These are phyloP conservation scores for Drosophila rellima DNA, from an alignment of 2,888 invertebrate genomes.

Conservation along the genomic window DNA sequence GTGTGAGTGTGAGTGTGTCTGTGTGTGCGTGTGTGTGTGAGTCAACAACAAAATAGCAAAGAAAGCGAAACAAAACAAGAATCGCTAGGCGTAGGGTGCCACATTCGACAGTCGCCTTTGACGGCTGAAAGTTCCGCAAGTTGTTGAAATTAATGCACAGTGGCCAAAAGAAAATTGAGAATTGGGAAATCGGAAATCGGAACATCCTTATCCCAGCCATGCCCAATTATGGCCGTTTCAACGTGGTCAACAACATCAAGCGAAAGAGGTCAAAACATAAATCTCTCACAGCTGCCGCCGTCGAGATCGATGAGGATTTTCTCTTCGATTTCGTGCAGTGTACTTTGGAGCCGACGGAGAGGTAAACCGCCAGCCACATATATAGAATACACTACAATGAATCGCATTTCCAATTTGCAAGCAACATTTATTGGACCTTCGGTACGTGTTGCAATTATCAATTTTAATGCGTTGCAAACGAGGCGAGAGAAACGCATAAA, in stretches of 20 bases:
- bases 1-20: constrained; percentile 38
- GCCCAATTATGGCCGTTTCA: constrained; percentile 42
- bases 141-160: constrained; percentile 38
- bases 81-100: constrained; percentile 51
- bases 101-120: constrained; percentile 69
- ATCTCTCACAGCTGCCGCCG: constrained; percentile 8
- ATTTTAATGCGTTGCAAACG: constrained; percentile 62
- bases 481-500: constrained; percentile 63
- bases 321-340: constrained; percentile 82
- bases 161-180: neutral
- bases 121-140: constrained; percentile 66
- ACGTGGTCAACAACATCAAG: constrained; percentile 25
- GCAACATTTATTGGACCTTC: constrained; percentile 49
- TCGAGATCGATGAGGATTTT: constrained; percentile 66
- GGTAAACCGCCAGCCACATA: constrained; percentile 59
- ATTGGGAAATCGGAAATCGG: neutral
- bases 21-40: constrained; percentile 32
- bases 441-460: constrained; percentile 74
- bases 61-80: constrained; percentile 62
- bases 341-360: constrained; percentile 72
- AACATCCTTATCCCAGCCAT: constrained; percentile 20
- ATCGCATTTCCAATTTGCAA: constrained; percentile 7
- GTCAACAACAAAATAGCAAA: constrained; percentile 39
- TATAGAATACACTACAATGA: neutral
- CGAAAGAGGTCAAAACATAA: constrained; percentile 37